A percentile compares a stretch with the other conserved stretches of the same genome.
phyloP scores from a whole-genome alignment of 2,888 invertebrate genomes.

The Adela reaumurella region DNA sequence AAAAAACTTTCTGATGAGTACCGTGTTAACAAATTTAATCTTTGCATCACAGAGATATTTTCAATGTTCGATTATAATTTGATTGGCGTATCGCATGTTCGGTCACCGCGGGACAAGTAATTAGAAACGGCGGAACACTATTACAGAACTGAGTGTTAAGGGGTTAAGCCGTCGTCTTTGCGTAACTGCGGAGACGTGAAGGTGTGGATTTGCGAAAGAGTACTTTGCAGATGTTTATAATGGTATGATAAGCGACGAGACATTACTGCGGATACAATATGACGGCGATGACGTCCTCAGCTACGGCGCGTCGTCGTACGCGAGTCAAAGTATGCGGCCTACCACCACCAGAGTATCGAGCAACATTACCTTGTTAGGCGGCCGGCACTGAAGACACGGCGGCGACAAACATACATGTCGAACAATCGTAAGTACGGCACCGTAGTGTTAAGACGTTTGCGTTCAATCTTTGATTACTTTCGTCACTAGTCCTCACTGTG shows the following conservation, averaged over 20 bases:
- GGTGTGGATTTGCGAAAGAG: not conserved
- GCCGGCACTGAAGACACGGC: not conserved
- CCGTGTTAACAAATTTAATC: too few relatives aligned
- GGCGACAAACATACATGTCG: not conserved
- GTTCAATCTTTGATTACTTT: not conserved
- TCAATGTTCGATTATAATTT: too few relatives aligned
- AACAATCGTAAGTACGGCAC: slow-evolving; percentile 35
- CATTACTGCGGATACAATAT: not conserved
- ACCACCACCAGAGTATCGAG: not conserved
- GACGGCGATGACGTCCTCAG: not conserved
- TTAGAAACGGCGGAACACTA: too few relatives aligned
- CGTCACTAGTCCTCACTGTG: not conserved
- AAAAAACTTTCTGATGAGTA: too few relatives aligned
- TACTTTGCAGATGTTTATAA: not conserved
- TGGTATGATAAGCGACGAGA: not conserved
- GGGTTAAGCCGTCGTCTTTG: too few relatives aligned
- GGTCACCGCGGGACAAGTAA: too few relatives aligned
- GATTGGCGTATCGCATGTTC: too few relatives aligned
- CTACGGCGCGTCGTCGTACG: not conserved
- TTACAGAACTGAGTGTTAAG: too few relatives aligned
- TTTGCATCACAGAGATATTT: too few relatives aligned
- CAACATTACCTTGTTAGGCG: not conserved
- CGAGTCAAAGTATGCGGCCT: not conserved
- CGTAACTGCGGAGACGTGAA: too few relatives aligned
- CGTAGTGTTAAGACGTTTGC: slow-evolving; percentile 4